Evolutionary conservation across 2,888 invertebrate species (phyloP).

Genomic region (Synanthedon formicaeformis): DNA sequence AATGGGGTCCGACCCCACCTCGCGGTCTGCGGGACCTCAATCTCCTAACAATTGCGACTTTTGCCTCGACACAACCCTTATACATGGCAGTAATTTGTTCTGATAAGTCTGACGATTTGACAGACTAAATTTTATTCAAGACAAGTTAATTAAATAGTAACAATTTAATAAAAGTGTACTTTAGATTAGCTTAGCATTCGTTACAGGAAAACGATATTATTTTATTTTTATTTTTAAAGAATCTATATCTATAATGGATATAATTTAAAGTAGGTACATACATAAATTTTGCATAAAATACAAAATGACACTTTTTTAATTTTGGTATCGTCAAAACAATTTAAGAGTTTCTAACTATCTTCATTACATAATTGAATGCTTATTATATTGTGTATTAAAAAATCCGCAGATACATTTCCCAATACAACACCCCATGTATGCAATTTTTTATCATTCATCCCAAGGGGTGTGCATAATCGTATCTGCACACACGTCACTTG

Average conservation of each 20-base stretch:
- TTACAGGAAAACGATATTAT: too few species aligned
- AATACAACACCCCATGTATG: slow-evolving; percentile 13
- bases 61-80: slow-evolving; percentile 24
- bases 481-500: slow-evolving; percentile 57
- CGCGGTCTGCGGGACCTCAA: slow-evolving; percentile 17
- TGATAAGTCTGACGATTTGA: neutral
- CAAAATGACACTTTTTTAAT: too few species aligned
- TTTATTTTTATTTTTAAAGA: too few species aligned
- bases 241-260: too few species aligned
- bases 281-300: too few species aligned
- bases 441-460: slow-evolving; percentile 31
- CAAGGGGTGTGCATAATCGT: slow-evolving; percentile 49
- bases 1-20: slow-evolving; percentile 29
- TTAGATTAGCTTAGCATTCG: too few species aligned
- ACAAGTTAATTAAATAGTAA: neutral
- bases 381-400: neutral
- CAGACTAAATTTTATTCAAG: neutral
- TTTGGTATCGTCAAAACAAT: too few species aligned
- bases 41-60: slow-evolving; percentile 31
- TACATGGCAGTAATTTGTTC: neutral
- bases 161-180: too few species aligned
- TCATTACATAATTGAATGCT: too few species aligned
- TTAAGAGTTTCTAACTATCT: too few species aligned
- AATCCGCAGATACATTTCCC: slow-evolving; percentile 7
- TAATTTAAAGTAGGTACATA: too few species aligned